Evolutionary conservation across 2,888 invertebrate species (phyloP), one percentile per base, ranked within the genome.

Genomic region (Drosophila maculinotata): DNA sequence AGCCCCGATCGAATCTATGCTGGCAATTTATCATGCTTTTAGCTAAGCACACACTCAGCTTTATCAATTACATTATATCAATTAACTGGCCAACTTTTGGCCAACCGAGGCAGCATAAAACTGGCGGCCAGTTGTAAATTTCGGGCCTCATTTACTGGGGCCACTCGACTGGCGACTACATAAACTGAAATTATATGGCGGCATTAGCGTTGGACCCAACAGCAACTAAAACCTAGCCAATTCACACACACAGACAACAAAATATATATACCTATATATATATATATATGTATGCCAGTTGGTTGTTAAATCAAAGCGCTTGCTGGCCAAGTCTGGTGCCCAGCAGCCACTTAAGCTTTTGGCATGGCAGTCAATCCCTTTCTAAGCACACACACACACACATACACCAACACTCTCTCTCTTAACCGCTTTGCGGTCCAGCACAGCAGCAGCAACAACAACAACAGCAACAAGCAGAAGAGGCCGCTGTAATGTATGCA

Each of bases 281-380:
- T 10, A 10, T 20, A 48, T 31, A 25, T 31, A 17, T 41, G 41
- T 57, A 54, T 41, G 33, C 44, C 56, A 56, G 71, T 58, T 60
- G 76, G 63, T 69, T 71, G 76, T 75, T 75, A 75, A 75, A 75
- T 75, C 76, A 75, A 72, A 72, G 75, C 76, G 57, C 51, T 63
- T 39, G 58, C 59, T 74, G 72, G 52, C 74, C 72, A 38, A 36
- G 57, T 57, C 53, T 54, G 54, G 66, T 42, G 70, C 54, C 66
- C 58, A 65, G 68, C 68, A 85, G 85, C 72, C 81, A 82, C 81
- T 82, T 82, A 85, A 82, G 85, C 81, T 85, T 85, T 79, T 82
- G 85, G 85, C 79, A 77, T 85, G 79, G 79, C 78, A 82, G 85
- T 82, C 81, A 82, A 82, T 82, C 81, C 85, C 82, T 67, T 79